A percentile compares a stretch with the other conserved stretches of the same genome.
phyloP scores from a whole-genome alignment of 2,113 vertebrate genomes.

The Odontesthes bonariensis region DNA sequence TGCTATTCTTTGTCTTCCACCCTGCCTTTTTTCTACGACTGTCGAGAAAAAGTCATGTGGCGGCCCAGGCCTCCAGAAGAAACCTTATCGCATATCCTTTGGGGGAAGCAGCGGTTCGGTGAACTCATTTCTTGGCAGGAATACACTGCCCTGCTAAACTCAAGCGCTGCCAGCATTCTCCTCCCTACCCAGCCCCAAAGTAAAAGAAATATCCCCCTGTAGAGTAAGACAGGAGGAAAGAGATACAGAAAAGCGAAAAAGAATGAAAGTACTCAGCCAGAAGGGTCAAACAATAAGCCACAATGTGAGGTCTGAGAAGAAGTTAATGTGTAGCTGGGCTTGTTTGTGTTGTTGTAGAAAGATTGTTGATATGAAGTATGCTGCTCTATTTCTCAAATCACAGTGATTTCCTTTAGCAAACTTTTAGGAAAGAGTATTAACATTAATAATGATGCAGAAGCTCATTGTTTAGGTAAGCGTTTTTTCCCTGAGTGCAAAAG shows the following conservation, averaged over 20 bases:
- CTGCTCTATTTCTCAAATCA: conserved; percentile 34
- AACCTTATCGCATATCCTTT: conserved; percentile 69
- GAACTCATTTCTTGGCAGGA: conserved; percentile 74
- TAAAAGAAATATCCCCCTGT: conserved; percentile 19
- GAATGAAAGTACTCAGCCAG: conserved; percentile 23
- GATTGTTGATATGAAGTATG: conserved; percentile 22
- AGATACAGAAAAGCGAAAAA: conserved; percentile 24
- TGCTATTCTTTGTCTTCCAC: conserved; percentile 23
- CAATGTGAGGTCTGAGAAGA: conserved; percentile 23
- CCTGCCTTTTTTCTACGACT: conserved; percentile 20
- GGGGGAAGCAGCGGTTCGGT: conserved; percentile 49
- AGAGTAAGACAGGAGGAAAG: conserved; percentile 36
- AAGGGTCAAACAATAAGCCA: conserved; percentile 33
- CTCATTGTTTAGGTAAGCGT: conserved; percentile 30
- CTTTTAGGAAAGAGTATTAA: conserved; percentile 15
- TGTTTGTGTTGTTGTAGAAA: conserved; percentile 19
- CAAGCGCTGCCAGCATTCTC: conserved; percentile 32
- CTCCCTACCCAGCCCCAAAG: conserved; percentile 38
- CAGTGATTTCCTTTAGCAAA: conserved; percentile 37
- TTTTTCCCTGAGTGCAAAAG: conserved; percentile 14
- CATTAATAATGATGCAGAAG: conserved; percentile 36
- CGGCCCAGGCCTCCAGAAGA: conserved; percentile 33
- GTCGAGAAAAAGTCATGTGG: conserved; percentile 34
- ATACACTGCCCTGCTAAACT: conserved; percentile 28
- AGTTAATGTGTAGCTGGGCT: not conserved